Conservation (phyloP, 2,113 vertebrate species). For the Zonotrichia leucophrys region DNA sequence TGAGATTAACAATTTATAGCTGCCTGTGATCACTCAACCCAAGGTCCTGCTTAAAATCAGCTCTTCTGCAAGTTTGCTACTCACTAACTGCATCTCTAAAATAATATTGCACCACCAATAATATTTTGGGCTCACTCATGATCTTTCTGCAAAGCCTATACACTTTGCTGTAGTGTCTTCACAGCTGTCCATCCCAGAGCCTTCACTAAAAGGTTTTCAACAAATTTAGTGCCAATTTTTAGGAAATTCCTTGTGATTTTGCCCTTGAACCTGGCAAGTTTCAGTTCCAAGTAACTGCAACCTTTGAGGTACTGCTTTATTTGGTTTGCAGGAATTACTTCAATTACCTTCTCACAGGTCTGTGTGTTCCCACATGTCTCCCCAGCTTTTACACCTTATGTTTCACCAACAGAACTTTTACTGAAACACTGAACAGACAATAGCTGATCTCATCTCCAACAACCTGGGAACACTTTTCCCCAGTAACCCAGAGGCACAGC, state of each 20-base stretch:
- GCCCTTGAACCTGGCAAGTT: not conserved
- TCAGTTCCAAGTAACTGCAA: not conserved
- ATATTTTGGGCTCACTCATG: not conserved
- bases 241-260: not conserved
- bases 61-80: not conserved
- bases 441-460: not conserved
- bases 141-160: not conserved
- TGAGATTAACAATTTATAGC: not conserved
- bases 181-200: not conserved
- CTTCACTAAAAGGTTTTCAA: not conserved
- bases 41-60: not conserved
- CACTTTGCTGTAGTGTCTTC: not conserved
- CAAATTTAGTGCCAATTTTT: not conserved
- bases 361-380: not conserved
- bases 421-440: not conserved
- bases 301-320: not conserved
- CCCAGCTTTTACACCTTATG: not conserved
- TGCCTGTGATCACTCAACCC: not conserved
- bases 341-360: not conserved
- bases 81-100: not conserved
- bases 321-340: not conserved
- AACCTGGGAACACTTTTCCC: not conserved
- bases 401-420: not conserved
- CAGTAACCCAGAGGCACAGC: not conserved
- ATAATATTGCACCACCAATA: not conserved